Conservation (phyloP, 2,113 vertebrate genomes). For the Corydoras maculifer region DNA sequence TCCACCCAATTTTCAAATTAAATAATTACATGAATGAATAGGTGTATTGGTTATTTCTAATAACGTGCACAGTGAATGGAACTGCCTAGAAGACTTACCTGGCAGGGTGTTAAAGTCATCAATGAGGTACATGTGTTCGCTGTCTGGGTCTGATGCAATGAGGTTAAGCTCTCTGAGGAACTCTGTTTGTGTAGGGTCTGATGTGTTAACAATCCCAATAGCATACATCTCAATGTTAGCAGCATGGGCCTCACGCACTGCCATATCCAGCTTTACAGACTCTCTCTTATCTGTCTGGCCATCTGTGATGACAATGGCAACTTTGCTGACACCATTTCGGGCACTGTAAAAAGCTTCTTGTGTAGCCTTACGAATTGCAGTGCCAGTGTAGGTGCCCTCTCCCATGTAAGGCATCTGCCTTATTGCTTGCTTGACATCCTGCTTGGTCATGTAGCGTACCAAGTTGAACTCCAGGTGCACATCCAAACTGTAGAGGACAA, state of each 20-base stretch:
- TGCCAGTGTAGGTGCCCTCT: constrained; percentile 84
- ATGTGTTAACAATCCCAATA: constrained; percentile 80
- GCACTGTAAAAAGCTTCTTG: constrained; percentile 81
- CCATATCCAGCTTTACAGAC: constrained; percentile 77
- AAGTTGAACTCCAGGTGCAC: constrained; percentile 78
- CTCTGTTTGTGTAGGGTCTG: constrained; percentile 74
- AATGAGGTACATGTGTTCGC: constrained; percentile 83
- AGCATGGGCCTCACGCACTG: constrained; percentile 78
- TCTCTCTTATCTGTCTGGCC: constrained; percentile 84
- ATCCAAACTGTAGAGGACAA: constrained; percentile 83
- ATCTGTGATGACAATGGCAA: constrained; percentile 83
- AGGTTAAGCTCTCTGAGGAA: constrained; percentile 81
- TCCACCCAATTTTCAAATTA: no score
- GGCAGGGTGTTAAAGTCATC: constrained; percentile 84
- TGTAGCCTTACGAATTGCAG: constrained; percentile 80
- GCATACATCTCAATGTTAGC: constrained; percentile 88
- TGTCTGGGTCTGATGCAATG: constrained; percentile 85
- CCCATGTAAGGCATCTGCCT: constrained; percentile 83
- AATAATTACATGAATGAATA: no score
- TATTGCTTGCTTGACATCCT: constrained; percentile 79
- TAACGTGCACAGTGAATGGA: not conserved
- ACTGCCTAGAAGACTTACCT: constrained; percentile 58
- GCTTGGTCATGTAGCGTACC: constrained; percentile 66
- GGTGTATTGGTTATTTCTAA: no score
- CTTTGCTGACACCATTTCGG: constrained; percentile 74